These are phyloP conservation scores for Potamilus streckersoni DNA, from an alignment of 1,140 invertebrate species.

Conservation along the genomic window DNA sequence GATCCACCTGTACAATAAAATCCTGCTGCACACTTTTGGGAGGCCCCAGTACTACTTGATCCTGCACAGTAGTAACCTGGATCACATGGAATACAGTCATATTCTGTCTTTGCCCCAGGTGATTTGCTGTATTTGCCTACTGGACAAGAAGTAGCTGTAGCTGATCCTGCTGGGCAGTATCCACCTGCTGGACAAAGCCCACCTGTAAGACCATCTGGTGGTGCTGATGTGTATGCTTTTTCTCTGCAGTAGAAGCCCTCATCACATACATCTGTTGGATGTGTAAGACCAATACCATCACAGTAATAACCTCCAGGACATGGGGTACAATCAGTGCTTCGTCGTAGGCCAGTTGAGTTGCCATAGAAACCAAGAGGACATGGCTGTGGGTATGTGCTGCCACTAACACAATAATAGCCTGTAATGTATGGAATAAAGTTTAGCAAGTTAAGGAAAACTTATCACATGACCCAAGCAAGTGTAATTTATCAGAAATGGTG, in stretches of 20 bases:
- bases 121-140: slow-evolving; percentile 61
- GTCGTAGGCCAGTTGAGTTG: slow-evolving; percentile 58
- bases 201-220: slow-evolving; percentile 64
- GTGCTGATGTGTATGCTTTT: slow-evolving; percentile 62
- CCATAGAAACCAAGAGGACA: slow-evolving; percentile 64
- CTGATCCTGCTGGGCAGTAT: slow-evolving; percentile 61
- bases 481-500: no score
- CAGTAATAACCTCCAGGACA: slow-evolving; percentile 65
- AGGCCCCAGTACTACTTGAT: slow-evolving; percentile 59
- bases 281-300: slow-evolving; percentile 63
- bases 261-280: slow-evolving; percentile 61
- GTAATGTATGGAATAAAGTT: not conserved
- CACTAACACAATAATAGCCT: slow-evolving; percentile 64
- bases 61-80: slow-evolving; percentile 64
- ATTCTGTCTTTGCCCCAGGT: slow-evolving; percentile 59
- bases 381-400: slow-evolving; percentile 56
- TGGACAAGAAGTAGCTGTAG: slow-evolving; percentile 50
- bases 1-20: slow-evolving; percentile 65
- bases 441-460: no score
- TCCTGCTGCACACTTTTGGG: slow-evolving; percentile 56
- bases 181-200: slow-evolving; percentile 63
- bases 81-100: slow-evolving; percentile 64
- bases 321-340: slow-evolving; percentile 61
- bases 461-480: no score
- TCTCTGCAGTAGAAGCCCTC: slow-evolving; percentile 64